Percentiles rank a stretch among this genome's conserved stretches.
Evolutionary conservation across 2,888 invertebrate species (phyloP).

Genomic region (Tipula vernalis): DNA sequence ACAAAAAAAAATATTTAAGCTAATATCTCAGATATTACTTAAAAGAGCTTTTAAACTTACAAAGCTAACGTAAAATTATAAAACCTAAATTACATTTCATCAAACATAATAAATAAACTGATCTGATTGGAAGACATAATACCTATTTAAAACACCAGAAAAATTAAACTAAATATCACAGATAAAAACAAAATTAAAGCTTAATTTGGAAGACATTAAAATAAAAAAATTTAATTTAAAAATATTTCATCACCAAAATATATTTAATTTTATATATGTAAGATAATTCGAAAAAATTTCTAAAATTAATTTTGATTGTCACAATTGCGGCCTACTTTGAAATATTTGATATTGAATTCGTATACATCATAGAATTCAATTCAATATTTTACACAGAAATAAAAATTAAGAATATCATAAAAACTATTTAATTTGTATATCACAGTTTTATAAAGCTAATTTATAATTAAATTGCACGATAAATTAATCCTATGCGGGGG

Average conservation of each 20-base stretch:
- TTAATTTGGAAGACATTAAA: not conserved
- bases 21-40: slow-evolving; percentile 10
- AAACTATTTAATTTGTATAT: not conserved
- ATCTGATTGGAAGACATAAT: not conserved
- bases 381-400: not conserved
- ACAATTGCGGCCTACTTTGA: slow-evolving; percentile 1
- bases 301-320: slow-evolving; percentile 7
- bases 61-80: not conserved
- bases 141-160: not conserved
- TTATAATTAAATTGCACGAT: not conserved
- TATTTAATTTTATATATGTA: not conserved
- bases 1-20: not conserved
- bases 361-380: not conserved
- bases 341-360: not conserved
- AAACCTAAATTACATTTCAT: not conserved
- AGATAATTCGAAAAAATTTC: not conserved
- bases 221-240: not conserved
- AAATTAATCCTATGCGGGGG: not conserved
- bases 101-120: not conserved
- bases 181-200: not conserved
- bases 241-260: not conserved
- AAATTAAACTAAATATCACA: not conserved
- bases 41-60: slow-evolving; percentile 5
- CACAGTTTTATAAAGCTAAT: not conserved
- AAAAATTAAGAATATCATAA: not conserved